Evolutionary conservation across 2,797 vertebrate genomes (phyloP), one percentile per base, ranked within the genome.

Genomic region (Balearica regulorum): DNA sequence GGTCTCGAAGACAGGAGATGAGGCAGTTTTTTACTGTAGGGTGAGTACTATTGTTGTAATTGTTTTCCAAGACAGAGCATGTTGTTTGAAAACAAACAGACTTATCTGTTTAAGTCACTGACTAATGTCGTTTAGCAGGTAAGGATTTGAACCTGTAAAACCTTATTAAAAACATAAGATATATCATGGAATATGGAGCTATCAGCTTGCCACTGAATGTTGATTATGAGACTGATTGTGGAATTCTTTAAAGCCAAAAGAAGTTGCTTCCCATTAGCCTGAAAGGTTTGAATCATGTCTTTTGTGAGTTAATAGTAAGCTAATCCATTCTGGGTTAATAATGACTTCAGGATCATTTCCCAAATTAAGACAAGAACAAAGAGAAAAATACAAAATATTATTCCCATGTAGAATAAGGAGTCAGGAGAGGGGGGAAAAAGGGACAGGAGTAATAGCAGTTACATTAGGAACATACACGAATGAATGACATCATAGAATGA

Each of bases 11-110:
- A 90, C 99, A 99, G 97, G 99, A 99, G 97, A 99, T 99, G 99
- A 99, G 99, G 97, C 99, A 99, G 98, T 99, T 99, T 98, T 99
- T 99, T 97, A 99, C 99, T 0, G 99, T 99, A 97, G 99, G 99
- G 99, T 99, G 98, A 90, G 99, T 98, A 86, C 71, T 91, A 61
- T 86, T 33, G 61, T 46, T 89, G 64, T 24, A 37, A 55, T 94
- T 96, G 57, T 64, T 95, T 87, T 43, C 87, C 54, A 62, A 85
- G 87, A 76, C 51, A 83, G 46, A 83, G n/a, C 35, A 11, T 13
- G 4, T 58, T 65, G 28, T 58, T 93, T 83, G 65, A 77, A 89
- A 87, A 61, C 75, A 83, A 73, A 80, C 37, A 57, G 78, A 85
- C 69, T 85, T 85, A 77, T 37, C 89, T 80, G 55, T 92, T 93